These are phyloP conservation scores for Cuculus canorus DNA, from an alignment of 2,797 vertebrate genomes.

Conservation along the genomic window DNA sequence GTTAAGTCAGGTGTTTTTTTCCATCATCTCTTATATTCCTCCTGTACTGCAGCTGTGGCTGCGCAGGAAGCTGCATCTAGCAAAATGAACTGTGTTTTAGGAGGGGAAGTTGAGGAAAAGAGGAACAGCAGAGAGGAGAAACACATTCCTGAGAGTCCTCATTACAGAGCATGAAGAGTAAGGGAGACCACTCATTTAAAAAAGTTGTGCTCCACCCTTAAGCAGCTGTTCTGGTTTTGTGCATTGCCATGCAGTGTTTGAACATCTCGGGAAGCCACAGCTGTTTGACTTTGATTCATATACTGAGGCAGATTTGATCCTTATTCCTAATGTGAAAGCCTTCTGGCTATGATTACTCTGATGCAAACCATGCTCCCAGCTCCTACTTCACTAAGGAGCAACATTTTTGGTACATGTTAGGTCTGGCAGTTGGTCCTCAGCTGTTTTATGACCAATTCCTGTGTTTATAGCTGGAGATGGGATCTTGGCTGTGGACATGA, in stretches of 20 bases:
- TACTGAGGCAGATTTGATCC: not conserved
- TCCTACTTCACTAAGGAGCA: not conserved
- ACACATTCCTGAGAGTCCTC: not conserved
- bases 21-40: not conserved
- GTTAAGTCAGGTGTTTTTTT: not conserved
- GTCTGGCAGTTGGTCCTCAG: not conserved
- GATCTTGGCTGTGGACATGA: not conserved
- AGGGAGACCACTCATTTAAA: not conserved
- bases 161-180: not conserved
- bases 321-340: not conserved
- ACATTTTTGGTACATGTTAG: not conserved
- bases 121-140: not conserved
- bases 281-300: slow-evolving; percentile 15
- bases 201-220: slow-evolving; percentile 21
- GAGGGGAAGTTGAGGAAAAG: not conserved
- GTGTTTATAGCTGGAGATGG: not conserved
- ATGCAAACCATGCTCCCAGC: not conserved
- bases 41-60: not conserved
- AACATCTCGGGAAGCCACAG: not conserved
- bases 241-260: not conserved
- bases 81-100: not conserved
- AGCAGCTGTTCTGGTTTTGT: slow-evolving; percentile 45
- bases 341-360: not conserved
- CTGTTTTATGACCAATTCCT: not conserved
- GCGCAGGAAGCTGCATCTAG: not conserved